Base-by-base conservation (phyloP, 2,797 vertebrate genomes). In the Sebastes flavidus region DNA sequence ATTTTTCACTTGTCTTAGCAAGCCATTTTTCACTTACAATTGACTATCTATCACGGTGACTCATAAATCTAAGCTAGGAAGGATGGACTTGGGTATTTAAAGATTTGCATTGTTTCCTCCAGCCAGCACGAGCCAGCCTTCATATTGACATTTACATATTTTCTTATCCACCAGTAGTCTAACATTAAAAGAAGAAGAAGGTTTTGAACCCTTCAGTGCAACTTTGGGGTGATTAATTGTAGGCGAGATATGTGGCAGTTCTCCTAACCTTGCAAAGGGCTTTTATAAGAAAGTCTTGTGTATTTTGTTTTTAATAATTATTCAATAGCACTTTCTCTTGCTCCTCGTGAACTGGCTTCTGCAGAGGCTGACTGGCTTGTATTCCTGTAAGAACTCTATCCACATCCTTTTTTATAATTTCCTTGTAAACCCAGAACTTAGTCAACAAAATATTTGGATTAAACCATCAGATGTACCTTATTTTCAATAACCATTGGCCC, bases 211-310 rank as follows among this genome's bases (percentile, higher is more conserved):
- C 6, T 55, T 59, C 56, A 65, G 58, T 25, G 9, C 54, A 46
- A 65, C 16, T 30, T 56, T 10, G 10, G 20, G 63, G 27, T 89
- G 84, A 90, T 86, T 87, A 77, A 84, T 86, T 68, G 60, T 8
- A 68, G 22, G 18, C 0, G 8, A 87, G 69, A 65, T 38, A 30
- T 76, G 65, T 82, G 70, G 61, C 63, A 83, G 88, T 91, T 91
- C 42, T 14, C 56, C 61, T 63, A 83, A 88, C 87, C 85, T 87
- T 88, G 84, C 38, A 70, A 25, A 61, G 3, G 13, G 13, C 8
- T 69, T 42, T 60, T 70, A 62, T 29, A 25, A 58, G 42, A 81
- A 87, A 77, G 67, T 70, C 34, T 13, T 58, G 10, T 9, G 30
- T 76, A 32, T 77, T 87, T 84, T 68, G 36, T 66, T 75, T 81